phyloP scores from a whole-genome alignment of 1,140 invertebrate species.

The Pemphigus obesinymphae region DNA sequence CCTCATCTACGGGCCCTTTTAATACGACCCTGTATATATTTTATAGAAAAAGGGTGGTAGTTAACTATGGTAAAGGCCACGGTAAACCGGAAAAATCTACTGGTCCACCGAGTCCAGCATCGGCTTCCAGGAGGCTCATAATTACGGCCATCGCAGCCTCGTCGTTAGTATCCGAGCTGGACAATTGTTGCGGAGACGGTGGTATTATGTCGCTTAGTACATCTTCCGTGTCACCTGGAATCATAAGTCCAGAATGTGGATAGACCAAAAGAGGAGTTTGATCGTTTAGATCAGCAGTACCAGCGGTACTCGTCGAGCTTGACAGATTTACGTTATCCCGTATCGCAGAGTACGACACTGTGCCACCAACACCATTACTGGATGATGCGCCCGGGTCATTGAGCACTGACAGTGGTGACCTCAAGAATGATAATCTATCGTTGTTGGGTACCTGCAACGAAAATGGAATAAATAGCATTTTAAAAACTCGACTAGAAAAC shows the following conservation, averaged over 20 bases:
- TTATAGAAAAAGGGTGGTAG: too few relatives aligned
- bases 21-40: too few relatives aligned
- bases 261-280: constrained; percentile 44
- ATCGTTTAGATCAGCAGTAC: constrained; percentile 43
- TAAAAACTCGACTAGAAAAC: too few relatives aligned
- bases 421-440: not conserved
- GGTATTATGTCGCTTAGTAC: constrained; percentile 61
- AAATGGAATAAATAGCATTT: too few relatives aligned
- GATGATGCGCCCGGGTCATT: not conserved
- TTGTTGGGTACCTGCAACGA: not conserved
- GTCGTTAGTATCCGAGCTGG: constrained; percentile 70
- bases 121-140: constrained; percentile 83
- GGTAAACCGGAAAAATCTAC: constrained; percentile 82
- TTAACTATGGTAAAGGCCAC: constrained; percentile 74
- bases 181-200: constrained; percentile 51
- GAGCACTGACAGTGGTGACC: not conserved
- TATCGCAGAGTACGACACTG: constrained; percentile 26
- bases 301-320: constrained; percentile 48
- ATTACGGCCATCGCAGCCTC: constrained; percentile 89
- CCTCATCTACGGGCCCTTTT: too few relatives aligned
- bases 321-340: constrained; percentile 53
- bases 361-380: not conserved
- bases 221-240: constrained; percentile 52
- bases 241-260: not conserved
- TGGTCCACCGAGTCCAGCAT: constrained; percentile 66